phyloP scores from a whole-genome alignment of 2,888 invertebrate genomes.

The Acleris sparsana region DNA sequence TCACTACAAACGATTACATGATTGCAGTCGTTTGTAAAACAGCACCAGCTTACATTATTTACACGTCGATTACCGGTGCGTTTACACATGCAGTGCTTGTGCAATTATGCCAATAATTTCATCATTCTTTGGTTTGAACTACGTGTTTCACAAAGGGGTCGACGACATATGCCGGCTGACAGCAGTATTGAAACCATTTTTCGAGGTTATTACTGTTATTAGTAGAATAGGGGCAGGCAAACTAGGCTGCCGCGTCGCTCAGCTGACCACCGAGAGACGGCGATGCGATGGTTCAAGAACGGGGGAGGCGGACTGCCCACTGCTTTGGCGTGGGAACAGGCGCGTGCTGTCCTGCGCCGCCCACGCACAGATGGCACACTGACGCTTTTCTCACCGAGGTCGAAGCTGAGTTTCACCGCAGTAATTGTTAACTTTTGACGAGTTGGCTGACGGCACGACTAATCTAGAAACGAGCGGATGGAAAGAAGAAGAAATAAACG shows the following conservation, averaged over 20 bases:
- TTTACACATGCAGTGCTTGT: neutral
- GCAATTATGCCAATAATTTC: slow-evolving; percentile 1
- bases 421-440: too few relatives aligned
- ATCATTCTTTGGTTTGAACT: neutral
- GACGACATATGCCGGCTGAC: too few relatives aligned
- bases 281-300: neutral
- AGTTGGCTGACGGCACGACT: too few relatives aligned
- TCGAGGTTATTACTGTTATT: neutral
- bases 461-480: too few relatives aligned
- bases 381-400: too few relatives aligned
- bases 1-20: slow-evolving; percentile 17
- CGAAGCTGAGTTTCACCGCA: too few relatives aligned
- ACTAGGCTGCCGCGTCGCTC: slow-evolving; percentile 11
- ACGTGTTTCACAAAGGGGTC: too few relatives aligned
- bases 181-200: too few relatives aligned
- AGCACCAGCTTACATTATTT: slow-evolving; percentile 25
- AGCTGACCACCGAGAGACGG: slow-evolving; percentile 12
- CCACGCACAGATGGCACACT: too few relatives aligned
- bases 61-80: slow-evolving; percentile 14
- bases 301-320: neutral
- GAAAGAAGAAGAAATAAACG: too few relatives aligned
- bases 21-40: slow-evolving; percentile 29
- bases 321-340: slow-evolving; percentile 24
- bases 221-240: neutral
- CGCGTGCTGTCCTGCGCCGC: slow-evolving; percentile 6